Conservation (phyloP, 2,888 invertebrate species). For the Cheilosia soror region DNA sequence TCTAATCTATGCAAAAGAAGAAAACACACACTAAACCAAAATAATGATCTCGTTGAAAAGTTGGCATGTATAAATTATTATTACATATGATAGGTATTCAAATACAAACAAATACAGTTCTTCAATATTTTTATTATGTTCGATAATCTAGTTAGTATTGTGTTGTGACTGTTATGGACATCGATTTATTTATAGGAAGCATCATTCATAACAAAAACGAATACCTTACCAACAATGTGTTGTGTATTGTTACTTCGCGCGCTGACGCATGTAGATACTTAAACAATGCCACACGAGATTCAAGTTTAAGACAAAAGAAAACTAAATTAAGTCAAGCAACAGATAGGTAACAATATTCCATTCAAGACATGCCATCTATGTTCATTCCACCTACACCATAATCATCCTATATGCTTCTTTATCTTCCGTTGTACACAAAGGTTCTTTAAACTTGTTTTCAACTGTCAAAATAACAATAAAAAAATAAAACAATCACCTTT, state of each 20-base stretch:
- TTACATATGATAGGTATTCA: too few species aligned
- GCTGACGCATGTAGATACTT: neutral
- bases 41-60: too few species aligned
- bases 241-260: neutral
- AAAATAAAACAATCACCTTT: neutral
- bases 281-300: slow-evolving; percentile 11
- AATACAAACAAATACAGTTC: too few species aligned
- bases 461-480: neutral
- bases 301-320: slow-evolving; percentile 42
- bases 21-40: too few species aligned
- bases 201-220: too few species aligned
- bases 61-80: too few species aligned
- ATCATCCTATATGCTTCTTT: slow-evolving; percentile 2
- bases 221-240: too few species aligned
- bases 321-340: slow-evolving; percentile 10
- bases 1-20: too few species aligned
- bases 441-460: slow-evolving; percentile 54
- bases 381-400: slow-evolving; percentile 42
- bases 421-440: slow-evolving; percentile 54
- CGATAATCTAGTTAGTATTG: too few species aligned
- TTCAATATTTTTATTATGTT: too few species aligned
- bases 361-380: neutral
- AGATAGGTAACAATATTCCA: slow-evolving; percentile 1
- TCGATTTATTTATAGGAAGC: too few species aligned
- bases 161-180: too few species aligned